Evolutionary conservation across 2,797 vertebrate genomes (phyloP).

Genomic region (Pogoniulus pusillus): DNA sequence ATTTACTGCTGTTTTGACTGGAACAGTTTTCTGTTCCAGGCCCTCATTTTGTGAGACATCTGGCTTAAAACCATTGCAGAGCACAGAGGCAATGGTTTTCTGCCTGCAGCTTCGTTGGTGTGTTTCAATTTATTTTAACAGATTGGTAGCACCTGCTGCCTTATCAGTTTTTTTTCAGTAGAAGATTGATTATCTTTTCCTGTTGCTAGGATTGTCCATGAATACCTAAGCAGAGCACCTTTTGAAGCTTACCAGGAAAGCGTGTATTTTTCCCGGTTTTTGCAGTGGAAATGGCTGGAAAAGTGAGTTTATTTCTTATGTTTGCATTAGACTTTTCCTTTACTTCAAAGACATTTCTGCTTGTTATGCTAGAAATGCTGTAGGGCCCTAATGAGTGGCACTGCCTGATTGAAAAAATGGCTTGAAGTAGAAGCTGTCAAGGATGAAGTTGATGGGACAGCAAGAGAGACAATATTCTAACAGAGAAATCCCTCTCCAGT

Average conservation of each 20-base stretch:
- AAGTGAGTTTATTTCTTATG: conserved; percentile 79
- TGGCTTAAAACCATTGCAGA: not conserved
- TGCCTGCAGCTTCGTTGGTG: not conserved
- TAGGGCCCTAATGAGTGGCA: not conserved
- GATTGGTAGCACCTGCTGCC: not conserved
- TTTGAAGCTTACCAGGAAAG: conserved; percentile 91
- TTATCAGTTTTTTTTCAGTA: not conserved
- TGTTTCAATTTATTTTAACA: not conserved
- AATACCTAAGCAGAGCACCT: conserved; percentile 88
- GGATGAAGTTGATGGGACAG: not conserved
- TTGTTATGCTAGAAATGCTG: not conserved
- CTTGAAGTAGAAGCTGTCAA: not conserved
- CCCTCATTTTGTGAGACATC: not conserved
- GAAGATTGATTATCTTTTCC: not conserved
- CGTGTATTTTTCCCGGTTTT: conserved; percentile 90
- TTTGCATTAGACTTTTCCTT: not conserved
- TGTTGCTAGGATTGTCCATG: conserved; percentile 84
- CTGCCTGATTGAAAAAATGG: not conserved
- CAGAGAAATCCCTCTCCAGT: not conserved
- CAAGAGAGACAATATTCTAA: not conserved
- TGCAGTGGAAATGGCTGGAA: conserved; percentile 97
- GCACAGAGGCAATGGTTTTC: not conserved
- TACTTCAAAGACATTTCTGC: not conserved
- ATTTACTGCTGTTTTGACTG: not conserved
- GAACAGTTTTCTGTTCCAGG: not conserved